These are phyloP conservation scores for Leptothorax acervorum DNA, from an alignment of 2,888 invertebrate genomes.

Conservation along the genomic window DNA sequence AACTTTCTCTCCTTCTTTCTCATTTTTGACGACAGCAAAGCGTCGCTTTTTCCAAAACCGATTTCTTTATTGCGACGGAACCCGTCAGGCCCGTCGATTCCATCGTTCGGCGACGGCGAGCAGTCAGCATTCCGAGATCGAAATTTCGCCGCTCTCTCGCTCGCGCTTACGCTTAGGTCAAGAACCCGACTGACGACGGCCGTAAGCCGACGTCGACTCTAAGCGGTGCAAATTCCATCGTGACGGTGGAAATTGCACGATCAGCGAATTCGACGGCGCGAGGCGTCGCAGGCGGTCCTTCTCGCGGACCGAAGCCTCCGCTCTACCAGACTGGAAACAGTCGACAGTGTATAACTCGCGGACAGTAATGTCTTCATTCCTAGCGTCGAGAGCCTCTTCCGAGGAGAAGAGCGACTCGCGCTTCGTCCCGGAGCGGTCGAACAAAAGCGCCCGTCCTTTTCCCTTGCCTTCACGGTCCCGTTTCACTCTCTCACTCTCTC, in stretches of 20 bases:
- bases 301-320: constrained; percentile 22
- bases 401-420: constrained; percentile 63
- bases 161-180: constrained; percentile 67
- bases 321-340: constrained; percentile 39
- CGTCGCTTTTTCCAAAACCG: background rate
- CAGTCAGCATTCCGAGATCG: constrained; percentile 71
- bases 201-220: constrained; percentile 44
- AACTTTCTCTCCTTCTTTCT: background rate
- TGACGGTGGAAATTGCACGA: constrained; percentile 43
- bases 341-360: constrained; percentile 43
- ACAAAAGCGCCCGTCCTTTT: constrained; percentile 63
- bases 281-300: background rate
- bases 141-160: constrained; percentile 36
- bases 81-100: constrained; percentile 9
- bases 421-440: constrained; percentile 69
- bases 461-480: constrained; percentile 23
- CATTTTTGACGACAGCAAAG: background rate
- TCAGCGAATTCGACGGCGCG: constrained; percentile 46
- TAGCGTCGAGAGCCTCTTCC: constrained; percentile 65
- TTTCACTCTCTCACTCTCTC: constrained; percentile 46
- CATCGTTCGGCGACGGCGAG: constrained; percentile 58
- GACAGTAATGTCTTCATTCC: constrained; percentile 55
- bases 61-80: background rate
- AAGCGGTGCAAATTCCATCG: constrained; percentile 56
- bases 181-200: constrained; percentile 67